Evolutionary conservation across 2,888 invertebrate species (phyloP), one percentile per base, ranked within the genome.

Genomic region (Empis stercorea): DNA sequence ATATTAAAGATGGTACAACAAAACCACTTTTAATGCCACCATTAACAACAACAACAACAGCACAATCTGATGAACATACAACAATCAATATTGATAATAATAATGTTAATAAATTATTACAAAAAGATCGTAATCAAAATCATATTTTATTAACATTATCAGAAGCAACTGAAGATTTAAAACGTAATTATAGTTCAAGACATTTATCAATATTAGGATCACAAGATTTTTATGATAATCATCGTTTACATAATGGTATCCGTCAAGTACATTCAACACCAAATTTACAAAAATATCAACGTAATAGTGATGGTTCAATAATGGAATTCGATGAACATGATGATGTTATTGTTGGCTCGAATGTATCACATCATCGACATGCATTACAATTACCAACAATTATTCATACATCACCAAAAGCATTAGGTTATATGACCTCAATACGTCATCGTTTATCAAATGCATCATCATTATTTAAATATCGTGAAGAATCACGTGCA

Each of bases 401-500:
- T 17, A 66, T 67, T 53, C 63, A 66, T 42, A 62, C 62, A 48
- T 66, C 70, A 3, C 66, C 69, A 3, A 70, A 67, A 55, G 65
- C 70, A 0, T 55, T 67, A 17, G 64, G 69, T 55, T 70, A 70
- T 62, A 84, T 87, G 59, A 82, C 80, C 50, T 81, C 81, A 45
- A 71, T 88, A 54, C 78, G 84, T 48, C 81, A 85, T 64, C 76
- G 87, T 45, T 83, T 91, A 52, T 86, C 88, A 52, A 87, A 88
- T 62, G 87, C 87, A 30, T 85, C 86, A 41, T 86, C 87, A 44
- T 73, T 87, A 51, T 87, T 88, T 68, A 77, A 83, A 60, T 87
- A 89, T 63, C 76, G 88, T 46, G 92, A 92, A 63, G 92, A 92
- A 70, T 86, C 88, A 55, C 78, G 89, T 54, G 88, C 92, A 2